Conservation (phyloP, 2,888 invertebrate species). For the Liopterus haemorrhoidalis region DNA sequence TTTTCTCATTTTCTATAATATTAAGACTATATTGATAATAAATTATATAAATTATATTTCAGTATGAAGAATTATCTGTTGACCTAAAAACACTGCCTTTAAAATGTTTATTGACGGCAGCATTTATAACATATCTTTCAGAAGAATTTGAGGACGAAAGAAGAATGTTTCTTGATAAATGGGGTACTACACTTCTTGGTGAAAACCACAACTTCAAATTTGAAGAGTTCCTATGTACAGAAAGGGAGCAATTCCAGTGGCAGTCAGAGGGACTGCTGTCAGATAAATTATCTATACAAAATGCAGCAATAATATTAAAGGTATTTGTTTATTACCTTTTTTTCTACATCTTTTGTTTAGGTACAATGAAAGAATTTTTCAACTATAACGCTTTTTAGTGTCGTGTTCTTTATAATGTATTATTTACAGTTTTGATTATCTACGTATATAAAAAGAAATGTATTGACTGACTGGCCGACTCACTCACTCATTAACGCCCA, state of each 20-base stretch:
- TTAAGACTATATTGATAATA: neutral
- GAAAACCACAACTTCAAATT: slow-evolving; percentile 48
- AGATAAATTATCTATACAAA: slow-evolving; percentile 72
- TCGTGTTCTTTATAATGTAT: too few species aligned
- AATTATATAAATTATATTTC: slow-evolving; percentile 33
- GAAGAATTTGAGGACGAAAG: slow-evolving; percentile 62
- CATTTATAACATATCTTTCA: slow-evolving; percentile 68
- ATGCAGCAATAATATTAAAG: slow-evolving; percentile 72
- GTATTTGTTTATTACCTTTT: too few species aligned
- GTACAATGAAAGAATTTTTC: slow-evolving; percentile 15
- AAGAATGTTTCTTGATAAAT: slow-evolving; percentile 48
- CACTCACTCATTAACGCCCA: too few species aligned
- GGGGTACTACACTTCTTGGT: slow-evolving; percentile 48
- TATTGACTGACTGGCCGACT: too few species aligned
- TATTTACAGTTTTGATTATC: slow-evolving; percentile 10
- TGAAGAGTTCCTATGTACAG: slow-evolving; percentile 55
- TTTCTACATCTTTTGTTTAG: slow-evolving; percentile 12
- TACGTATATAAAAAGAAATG: slow-evolving; percentile 7
- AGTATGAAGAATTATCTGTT: slow-evolving; percentile 56
- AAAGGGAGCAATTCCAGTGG: slow-evolving; percentile 78
- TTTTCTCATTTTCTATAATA: slow-evolving; percentile 2
- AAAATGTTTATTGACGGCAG: slow-evolving; percentile 66
- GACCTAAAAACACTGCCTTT: slow-evolving; percentile 59
- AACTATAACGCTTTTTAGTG: slow-evolving; percentile 8
- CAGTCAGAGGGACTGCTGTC: slow-evolving; percentile 77